These are phyloP conservation scores for Argyrosomus regius DNA, from an alignment of 2,797 vertebrate genomes.

Conservation along the genomic window DNA sequence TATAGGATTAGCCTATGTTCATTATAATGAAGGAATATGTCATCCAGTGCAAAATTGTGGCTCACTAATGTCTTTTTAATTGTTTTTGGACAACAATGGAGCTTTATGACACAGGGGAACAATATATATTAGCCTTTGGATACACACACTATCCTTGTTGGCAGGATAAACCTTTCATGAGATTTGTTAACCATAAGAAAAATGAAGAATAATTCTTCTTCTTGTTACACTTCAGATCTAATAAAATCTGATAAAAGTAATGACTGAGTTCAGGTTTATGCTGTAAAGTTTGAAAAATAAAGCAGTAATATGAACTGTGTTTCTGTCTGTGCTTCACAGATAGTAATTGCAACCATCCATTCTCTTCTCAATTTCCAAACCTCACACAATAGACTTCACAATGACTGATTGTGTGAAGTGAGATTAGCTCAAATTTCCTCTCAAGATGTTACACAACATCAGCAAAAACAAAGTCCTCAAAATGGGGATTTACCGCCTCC, in stretches of 20 bases:
- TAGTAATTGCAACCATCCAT: slow-evolving; percentile 42
- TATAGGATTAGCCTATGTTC: neutral
- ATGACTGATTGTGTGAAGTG: slow-evolving; percentile 43
- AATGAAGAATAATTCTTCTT: neutral
- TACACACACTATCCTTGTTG: neutral
- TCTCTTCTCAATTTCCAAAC: slow-evolving; percentile 20
- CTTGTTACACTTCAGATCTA: neutral
- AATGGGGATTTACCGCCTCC: slow-evolving; percentile 74
- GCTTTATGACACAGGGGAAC: neutral
- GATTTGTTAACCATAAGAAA: neutral
- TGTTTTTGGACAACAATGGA: neutral
- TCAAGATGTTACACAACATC: slow-evolving; percentile 69
- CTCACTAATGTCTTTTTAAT: neutral
- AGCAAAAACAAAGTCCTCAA: slow-evolving; percentile 70
- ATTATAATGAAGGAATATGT: neutral
- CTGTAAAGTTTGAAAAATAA: neutral
- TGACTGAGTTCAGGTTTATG: neutral
- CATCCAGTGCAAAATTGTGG: neutral
- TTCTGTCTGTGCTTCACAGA: slow-evolving; percentile 21
- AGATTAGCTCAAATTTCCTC: slow-evolving; percentile 63
- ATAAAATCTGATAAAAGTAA: slow-evolving; percentile 3
- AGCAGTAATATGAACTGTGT: neutral
- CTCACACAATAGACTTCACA: slow-evolving; percentile 37
- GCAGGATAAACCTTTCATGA: neutral
- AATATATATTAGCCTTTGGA: neutral